phyloP scores from a whole-genome alignment of 2,113 vertebrate genomes.

The Dicerorhinus sumatrensis region DNA sequence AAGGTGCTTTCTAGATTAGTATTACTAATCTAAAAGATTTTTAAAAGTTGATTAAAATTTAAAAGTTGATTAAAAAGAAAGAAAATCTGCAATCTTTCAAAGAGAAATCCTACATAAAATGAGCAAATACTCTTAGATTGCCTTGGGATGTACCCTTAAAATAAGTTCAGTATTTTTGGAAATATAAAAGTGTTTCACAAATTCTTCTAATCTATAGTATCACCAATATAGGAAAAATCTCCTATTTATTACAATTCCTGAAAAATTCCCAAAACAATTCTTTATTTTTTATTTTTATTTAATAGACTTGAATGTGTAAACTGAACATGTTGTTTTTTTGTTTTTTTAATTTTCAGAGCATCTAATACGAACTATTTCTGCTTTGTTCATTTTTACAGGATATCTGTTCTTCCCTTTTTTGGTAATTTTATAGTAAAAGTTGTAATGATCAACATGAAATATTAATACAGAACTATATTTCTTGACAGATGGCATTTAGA shows the following conservation, averaged over 20 bases:
- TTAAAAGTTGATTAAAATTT: neutral
- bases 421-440: slow-evolving; percentile 61
- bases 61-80: neutral
- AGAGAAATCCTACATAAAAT: neutral
- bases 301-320: neutral
- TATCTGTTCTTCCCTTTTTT: slow-evolving; percentile 67
- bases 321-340: neutral
- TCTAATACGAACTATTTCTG: neutral
- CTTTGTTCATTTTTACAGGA: slow-evolving; percentile 39
- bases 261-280: neutral
- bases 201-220: neutral
- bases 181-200: neutral
- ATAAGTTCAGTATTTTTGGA: neutral
- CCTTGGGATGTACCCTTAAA: neutral
- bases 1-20: neutral
- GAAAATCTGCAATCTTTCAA: neutral
- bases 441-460: slow-evolving; percentile 25
- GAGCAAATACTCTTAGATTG: neutral
- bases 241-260: neutral
- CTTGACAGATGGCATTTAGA: slow-evolving; percentile 65
- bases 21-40: no score
- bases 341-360: neutral
- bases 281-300: neutral
- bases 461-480: slow-evolving; percentile 74
- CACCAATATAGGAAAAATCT: neutral